Conservation (phyloP, 2,113 vertebrate genomes). For the Emberiza fucata region DNA sequence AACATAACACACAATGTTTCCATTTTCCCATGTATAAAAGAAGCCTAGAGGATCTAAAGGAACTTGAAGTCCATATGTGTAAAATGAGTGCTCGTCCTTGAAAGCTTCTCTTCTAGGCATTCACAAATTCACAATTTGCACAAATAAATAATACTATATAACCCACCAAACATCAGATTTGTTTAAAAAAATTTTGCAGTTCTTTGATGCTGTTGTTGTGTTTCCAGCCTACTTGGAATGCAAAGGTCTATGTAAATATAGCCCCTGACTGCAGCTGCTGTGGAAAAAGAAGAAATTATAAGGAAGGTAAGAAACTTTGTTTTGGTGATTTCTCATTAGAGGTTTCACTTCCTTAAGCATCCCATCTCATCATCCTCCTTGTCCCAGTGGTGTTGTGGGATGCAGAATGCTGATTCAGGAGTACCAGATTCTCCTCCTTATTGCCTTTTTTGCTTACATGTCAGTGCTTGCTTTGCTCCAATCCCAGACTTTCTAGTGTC, state of each 20-base stretch:
- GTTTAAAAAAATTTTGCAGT: neutral
- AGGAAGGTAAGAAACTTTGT: neutral
- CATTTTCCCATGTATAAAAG: neutral
- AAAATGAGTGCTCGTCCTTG: neutral
- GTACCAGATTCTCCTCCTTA: neutral
- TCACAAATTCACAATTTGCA: neutral
- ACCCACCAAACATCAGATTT: neutral
- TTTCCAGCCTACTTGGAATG: neutral
- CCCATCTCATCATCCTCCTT: neutral
- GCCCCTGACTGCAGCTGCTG: neutral
- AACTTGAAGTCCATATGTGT: neutral
- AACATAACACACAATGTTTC: neutral
- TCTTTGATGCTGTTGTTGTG: neutral
- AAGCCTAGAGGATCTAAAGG: neutral
- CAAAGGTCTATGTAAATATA: neutral
- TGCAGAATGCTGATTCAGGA: neutral
- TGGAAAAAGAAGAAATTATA: neutral
- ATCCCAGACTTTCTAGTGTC: neutral
- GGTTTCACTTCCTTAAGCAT: neutral
- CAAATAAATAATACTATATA: neutral
- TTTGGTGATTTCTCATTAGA: neutral
- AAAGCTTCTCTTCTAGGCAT: neutral
- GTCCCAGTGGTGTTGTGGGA: neutral
- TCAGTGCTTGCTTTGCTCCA: neutral
- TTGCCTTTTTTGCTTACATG: neutral